phyloP scores from a whole-genome alignment of 2,113 vertebrate genomes.

The Fulica atra region DNA sequence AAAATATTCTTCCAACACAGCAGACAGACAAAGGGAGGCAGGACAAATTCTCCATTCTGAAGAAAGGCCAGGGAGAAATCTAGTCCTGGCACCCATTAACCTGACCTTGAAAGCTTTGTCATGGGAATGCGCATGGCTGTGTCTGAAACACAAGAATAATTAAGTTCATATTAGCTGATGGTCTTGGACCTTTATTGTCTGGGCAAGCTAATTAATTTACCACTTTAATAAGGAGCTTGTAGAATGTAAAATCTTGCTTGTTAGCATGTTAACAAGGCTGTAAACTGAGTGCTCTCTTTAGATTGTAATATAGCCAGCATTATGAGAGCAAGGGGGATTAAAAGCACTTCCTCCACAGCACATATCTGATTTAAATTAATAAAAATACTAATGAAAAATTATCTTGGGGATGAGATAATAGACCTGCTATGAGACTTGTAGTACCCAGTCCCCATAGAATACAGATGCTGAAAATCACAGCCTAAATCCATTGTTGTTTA shows the following conservation, averaged over 20 bases:
- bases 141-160: background rate
- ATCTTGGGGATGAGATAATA: slow-evolving; percentile 18
- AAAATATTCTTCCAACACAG: background rate
- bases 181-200: background rate
- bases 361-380: slow-evolving; percentile 38
- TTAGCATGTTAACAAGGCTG: slow-evolving; percentile 44
- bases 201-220: slow-evolving; percentile 46
- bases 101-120: background rate
- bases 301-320: slow-evolving; percentile 22
- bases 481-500: background rate
- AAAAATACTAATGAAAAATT: slow-evolving; percentile 47
- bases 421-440: background rate
- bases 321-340: slow-evolving; percentile 25
- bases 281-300: slow-evolving; percentile 31
- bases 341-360: background rate
- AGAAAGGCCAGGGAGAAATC: background rate
- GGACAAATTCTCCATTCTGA: background rate
- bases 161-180: background rate
- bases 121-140: rapidly evolving
- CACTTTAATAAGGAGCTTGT: slow-evolving; percentile 22
- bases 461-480: background rate
- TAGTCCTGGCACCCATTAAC: background rate
- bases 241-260: slow-evolving; percentile 9
- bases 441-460: background rate
- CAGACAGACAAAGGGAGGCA: background rate